Conservation (phyloP, 1,140 invertebrate species). For the Ceratoteleas bidentatus region DNA sequence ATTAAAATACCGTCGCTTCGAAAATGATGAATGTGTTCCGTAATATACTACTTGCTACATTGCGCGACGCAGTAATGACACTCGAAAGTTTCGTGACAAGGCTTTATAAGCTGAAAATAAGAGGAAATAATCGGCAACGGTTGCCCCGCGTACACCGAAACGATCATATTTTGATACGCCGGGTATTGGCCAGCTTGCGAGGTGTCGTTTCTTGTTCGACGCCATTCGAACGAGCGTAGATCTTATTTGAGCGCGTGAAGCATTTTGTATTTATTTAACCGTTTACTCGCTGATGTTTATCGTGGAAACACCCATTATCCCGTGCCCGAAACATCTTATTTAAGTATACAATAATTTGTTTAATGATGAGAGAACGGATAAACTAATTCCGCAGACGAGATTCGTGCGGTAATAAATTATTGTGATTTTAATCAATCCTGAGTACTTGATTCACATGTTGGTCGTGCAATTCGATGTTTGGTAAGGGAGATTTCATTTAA, state of each 20-base stretch:
- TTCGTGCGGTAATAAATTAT: neutral
- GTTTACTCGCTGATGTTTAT: slow-evolving; percentile 10
- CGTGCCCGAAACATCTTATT: slow-evolving; percentile 19
- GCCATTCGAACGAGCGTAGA: slow-evolving; percentile 5
- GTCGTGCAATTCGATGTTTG: neutral
- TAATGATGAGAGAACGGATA: neutral
- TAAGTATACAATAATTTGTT: slow-evolving; percentile 15
- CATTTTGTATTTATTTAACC: slow-evolving; percentile 9
- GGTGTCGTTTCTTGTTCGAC: slow-evolving; percentile 22
- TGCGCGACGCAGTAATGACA: slow-evolving; percentile 42
- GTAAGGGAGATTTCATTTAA: neutral
- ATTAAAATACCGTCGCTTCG: slow-evolving; percentile 53
- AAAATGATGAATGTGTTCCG: slow-evolving; percentile 51
- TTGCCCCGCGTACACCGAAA: slow-evolving; percentile 27
- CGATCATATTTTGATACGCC: slow-evolving; percentile 38
- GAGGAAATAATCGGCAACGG: slow-evolving; percentile 49
- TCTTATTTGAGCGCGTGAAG: slow-evolving; percentile 25
- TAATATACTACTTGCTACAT: slow-evolving; percentile 54
- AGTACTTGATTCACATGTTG: neutral
- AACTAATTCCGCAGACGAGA: neutral
- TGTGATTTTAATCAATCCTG: neutral
- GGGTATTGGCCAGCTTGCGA: slow-evolving; percentile 30
- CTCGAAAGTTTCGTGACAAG: slow-evolving; percentile 25
- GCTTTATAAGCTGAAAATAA: slow-evolving; percentile 54
- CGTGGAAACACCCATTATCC: slow-evolving; percentile 8